phyloP scores from a whole-genome alignment of 2,888 invertebrate species.

The Hypsopygia costalis region DNA sequence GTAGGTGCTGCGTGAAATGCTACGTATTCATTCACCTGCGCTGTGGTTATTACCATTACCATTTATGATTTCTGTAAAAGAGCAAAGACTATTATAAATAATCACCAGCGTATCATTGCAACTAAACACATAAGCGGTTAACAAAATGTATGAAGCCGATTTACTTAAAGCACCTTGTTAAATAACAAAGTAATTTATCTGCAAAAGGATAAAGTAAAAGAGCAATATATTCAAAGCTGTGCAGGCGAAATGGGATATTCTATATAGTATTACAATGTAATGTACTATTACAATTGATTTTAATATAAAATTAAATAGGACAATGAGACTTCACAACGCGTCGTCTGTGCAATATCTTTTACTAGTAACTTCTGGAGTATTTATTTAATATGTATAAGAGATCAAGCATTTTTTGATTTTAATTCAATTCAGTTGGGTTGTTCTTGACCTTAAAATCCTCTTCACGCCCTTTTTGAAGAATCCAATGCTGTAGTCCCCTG shows the following conservation, averaged over 20 bases:
- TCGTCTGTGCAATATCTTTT: conserved; percentile 9
- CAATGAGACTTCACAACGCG: conserved; percentile 46
- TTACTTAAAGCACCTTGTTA: conserved; percentile 10
- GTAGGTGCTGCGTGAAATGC: conserved; percentile 24
- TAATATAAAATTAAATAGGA: conserved; percentile 46
- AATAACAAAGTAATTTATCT: conserved; percentile 10
- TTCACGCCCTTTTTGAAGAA: too few species aligned
- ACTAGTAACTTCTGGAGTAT: conserved; percentile 30
- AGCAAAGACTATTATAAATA: conserved; percentile 35
- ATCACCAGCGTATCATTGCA: conserved; percentile 26
- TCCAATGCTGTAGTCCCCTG: too few species aligned
- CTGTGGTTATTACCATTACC: conserved; percentile 36
- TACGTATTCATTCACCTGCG: conserved; percentile 36
- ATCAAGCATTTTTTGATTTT: too few species aligned
- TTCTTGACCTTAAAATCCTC: too few species aligned
- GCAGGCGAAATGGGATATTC: conserved; percentile 3
- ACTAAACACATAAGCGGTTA: conserved; percentile 19
- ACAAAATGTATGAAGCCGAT: conserved; percentile 8
- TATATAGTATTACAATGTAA: conserved; percentile 4
- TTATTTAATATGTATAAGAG: too few species aligned
- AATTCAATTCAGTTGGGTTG: too few species aligned
- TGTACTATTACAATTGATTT: conserved; percentile 27
- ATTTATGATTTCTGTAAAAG: conserved; percentile 29
- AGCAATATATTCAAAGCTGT: conserved; percentile 7
- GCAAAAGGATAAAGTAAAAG: not conserved